Percentiles rank a stretch among this genome's conserved stretches.
These are phyloP conservation scores for Phengaris alcon DNA, from an alignment of 2,888 invertebrate species.

Conservation along the genomic window DNA sequence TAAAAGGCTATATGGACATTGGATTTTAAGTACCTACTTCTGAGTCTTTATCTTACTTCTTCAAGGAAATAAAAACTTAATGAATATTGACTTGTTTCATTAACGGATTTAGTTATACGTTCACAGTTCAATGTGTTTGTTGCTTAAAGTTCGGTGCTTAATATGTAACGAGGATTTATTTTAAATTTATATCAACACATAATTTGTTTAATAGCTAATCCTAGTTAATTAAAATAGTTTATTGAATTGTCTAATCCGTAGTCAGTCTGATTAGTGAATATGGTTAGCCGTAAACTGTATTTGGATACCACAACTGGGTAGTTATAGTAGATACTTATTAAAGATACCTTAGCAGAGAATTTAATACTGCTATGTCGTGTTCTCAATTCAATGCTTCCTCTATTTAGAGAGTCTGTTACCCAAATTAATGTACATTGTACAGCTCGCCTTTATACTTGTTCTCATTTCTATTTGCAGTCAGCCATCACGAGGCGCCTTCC, in stretches of 20 bases:
- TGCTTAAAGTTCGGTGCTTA: not conserved
- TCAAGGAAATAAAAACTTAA: not conserved
- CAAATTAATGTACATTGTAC: conserved; percentile 7
- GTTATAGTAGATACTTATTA: not conserved
- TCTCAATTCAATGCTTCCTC: conserved; percentile 16
- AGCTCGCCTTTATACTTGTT: conserved; percentile 16
- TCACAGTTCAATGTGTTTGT: not conserved
- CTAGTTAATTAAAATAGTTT: too few species aligned
- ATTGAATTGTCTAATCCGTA: too few species aligned
- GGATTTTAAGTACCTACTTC: not conserved
- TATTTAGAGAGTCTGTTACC: conserved; percentile 7
- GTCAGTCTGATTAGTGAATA: too few species aligned
- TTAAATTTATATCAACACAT: too few species aligned
- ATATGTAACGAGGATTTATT: too few species aligned
- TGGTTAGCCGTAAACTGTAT: too few species aligned
- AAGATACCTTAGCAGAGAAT: not conserved
- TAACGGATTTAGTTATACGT: not conserved
- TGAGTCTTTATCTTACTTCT: not conserved
- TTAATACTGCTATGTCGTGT: conserved; percentile 5
- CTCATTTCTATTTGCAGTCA: conserved; percentile 7
- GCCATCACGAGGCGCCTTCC: not conserved
- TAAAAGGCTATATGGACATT: not conserved
- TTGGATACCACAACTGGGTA: too few species aligned
- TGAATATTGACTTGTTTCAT: not conserved
- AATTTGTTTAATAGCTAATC: too few species aligned